Evolutionary conservation across 2,888 invertebrate genomes (phyloP).

Genomic region (Patella caerulea): DNA sequence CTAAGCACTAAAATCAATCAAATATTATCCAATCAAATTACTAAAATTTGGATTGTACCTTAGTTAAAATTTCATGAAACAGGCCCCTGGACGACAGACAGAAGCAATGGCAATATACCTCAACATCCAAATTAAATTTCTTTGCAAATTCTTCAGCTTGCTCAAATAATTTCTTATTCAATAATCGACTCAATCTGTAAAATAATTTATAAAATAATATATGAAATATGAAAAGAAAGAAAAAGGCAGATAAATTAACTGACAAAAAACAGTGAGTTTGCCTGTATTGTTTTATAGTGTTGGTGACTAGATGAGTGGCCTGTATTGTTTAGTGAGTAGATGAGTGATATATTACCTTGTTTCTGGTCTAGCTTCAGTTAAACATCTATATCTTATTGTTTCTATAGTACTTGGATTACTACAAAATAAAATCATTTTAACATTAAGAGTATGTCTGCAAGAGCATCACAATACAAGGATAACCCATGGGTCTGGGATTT

Average conservation of each 20-base stretch:
- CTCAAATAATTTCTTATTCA: slow-evolving; percentile 64
- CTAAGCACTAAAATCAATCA: no score
- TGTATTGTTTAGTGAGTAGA: no score
- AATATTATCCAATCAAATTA: no score
- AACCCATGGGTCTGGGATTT: no score
- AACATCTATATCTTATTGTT: slow-evolving; percentile 55
- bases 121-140: slow-evolving; percentile 56
- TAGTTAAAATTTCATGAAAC: no score
- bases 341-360: slow-evolving; percentile 44
- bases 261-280: no score
- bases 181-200: slow-evolving; percentile 56
- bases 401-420: slow-evolving; percentile 40
- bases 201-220: slow-evolving; percentile 15
- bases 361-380: slow-evolving; percentile 64
- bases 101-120: slow-evolving; percentile 37
- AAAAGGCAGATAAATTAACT: no score
- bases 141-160: slow-evolving; percentile 65
- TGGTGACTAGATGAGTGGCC: no score
- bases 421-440: slow-evolving; percentile 20
- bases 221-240: no score
- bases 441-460: not conserved
- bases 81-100: no score
- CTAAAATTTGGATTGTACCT: no score
- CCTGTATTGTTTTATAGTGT: no score
- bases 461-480: not conserved